Base-by-base conservation (phyloP, 35 echinoderm and acorn worm genomes). In the Amphiura filiformis region DNA sequence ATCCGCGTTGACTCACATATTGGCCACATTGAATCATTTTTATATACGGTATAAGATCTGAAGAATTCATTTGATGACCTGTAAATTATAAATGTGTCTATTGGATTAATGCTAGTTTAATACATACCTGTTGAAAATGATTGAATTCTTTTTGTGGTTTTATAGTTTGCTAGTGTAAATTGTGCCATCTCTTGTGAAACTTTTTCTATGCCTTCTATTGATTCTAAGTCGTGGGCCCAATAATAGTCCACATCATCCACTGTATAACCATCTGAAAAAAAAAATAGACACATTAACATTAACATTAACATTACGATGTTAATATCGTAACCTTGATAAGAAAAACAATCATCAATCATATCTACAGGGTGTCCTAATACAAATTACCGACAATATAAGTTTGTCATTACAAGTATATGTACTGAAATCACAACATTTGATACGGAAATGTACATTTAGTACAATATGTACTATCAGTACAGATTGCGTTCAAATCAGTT, bases 241-340 rank as follows among this genome's bases (percentile, higher is more conserved):
- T 78, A 80, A 84, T 86, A 94, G 22, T 84, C 84, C 0, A 99
- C 77, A 79, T 99, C 96, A 14, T 77, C 75, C 40, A 85, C 84
- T 22, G 96, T 99, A 40, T 99, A 99, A 15, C 96, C 96, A 92
- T 99, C 96, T 99, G 88, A 15, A 82, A 79, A 49, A n/a, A 65
- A 32, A 49, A 76, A 64, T 40, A 38, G 20, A 84, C 52, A 76
- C 20, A 52, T 52, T 11, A 52, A 11, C 7, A 20, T 52, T 11
- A 52, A 52, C 20, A 20, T 20, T 11, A 20, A 52, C 44, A 52
- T 20, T 11, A 52, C 7, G 20, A 52, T 11, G 7, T 11, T 20
- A 52, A 7, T 52, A 11, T 52, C 20, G 44, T 20, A 52, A 52
- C 44, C 7, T 52, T 52, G n/a, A n/a, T n/a, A n/a, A n/a, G 7